Evolutionary conservation across 2,888 invertebrate species (phyloP).

Genomic region (Frankliniella intonsa): DNA sequence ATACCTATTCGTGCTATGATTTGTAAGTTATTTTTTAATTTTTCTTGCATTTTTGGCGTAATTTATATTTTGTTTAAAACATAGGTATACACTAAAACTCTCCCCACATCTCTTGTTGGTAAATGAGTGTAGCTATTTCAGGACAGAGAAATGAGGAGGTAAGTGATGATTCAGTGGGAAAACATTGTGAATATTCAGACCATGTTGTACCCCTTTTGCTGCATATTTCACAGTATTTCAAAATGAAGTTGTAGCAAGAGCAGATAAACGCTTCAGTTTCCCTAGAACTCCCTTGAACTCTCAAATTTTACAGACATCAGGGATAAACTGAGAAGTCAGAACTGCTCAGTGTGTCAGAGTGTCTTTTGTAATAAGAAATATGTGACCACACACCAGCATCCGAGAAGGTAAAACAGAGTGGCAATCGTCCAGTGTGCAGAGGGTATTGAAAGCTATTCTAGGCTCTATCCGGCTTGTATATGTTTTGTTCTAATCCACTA

Average conservation of each 20-base stretch:
- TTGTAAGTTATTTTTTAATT: conserved; percentile 31
- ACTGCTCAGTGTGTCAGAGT: neutral
- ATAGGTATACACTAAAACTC: neutral
- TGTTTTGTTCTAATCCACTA: conserved; percentile 36
- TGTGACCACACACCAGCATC: conserved; percentile 17
- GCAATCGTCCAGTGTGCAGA: neutral
- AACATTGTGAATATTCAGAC: no score
- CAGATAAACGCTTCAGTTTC: no score
- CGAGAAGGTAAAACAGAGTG: neutral
- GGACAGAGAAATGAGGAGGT: no score
- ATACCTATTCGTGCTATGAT: no score
- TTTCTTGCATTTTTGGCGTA: conserved; percentile 32
- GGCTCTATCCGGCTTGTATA: conserved; percentile 32
- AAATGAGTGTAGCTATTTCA: no score
- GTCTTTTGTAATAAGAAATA: neutral
- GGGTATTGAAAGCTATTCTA: neutral
- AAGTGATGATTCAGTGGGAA: no score
- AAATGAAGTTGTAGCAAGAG: no score
- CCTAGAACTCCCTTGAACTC: no score
- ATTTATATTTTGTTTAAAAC: conserved; percentile 21
- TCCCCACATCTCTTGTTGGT: neutral
- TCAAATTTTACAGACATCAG: neutral
- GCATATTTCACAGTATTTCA: no score
- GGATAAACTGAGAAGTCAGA: neutral
- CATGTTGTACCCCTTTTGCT: no score